These are phyloP conservation scores for Calephelis virginiensis DNA, from an alignment of 1,140 invertebrate species.

Conservation along the genomic window DNA sequence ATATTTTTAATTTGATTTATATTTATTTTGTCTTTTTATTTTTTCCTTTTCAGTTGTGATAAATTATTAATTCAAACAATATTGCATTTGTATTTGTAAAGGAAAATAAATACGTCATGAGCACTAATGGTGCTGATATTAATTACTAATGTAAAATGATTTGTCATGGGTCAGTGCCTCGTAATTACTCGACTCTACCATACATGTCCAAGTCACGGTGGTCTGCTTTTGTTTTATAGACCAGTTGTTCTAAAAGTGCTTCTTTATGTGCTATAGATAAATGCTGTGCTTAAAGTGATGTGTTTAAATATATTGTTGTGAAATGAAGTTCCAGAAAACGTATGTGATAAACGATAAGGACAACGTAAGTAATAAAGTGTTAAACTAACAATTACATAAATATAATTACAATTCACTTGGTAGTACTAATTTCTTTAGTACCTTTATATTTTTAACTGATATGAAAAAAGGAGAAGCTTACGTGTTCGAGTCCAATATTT, in stretches of 20 bases:
- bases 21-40: too few species aligned
- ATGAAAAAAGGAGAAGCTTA: too few species aligned
- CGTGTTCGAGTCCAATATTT: too few species aligned
- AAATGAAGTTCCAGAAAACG: background rate
- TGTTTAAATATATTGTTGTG: background rate
- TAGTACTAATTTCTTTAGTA: too few species aligned
- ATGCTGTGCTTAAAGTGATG: background rate
- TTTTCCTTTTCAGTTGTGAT: too few species aligned
- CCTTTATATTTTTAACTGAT: too few species aligned
- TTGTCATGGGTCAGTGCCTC: slow-evolving; percentile 8
- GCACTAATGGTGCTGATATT: background rate
- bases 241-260: background rate
- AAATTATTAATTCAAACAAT: background rate
- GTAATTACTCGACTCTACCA: background rate
- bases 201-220: background rate
- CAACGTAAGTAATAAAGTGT: background rate
- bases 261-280: background rate
- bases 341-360: background rate
- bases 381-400: too few species aligned
- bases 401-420: too few species aligned
- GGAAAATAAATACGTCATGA: background rate
- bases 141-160: slow-evolving; percentile 14
- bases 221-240: background rate
- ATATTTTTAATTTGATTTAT: too few species aligned
- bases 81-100: background rate